Conservation (phyloP, 2,888 invertebrate genomes). For the Torymus tubicola region DNA sequence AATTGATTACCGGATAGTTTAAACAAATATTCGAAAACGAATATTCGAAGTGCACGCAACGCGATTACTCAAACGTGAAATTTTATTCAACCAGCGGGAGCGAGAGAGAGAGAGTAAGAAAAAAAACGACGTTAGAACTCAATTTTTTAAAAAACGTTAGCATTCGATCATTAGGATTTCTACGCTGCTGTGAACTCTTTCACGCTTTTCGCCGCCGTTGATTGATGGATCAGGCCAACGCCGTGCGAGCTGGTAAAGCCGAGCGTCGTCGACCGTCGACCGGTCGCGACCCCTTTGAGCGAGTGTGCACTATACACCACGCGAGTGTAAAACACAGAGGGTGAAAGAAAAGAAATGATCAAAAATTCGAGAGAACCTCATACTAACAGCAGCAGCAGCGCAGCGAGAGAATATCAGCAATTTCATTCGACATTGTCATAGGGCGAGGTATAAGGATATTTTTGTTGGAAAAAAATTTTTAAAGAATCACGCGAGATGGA, state of each 20-base stretch:
- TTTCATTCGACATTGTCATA: constrained; percentile 24
- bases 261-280: too few species aligned
- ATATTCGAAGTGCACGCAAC: too few species aligned
- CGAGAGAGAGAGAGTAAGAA: neutral
- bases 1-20: too few species aligned
- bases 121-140: constrained; percentile 37
- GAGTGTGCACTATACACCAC: constrained; percentile 34
- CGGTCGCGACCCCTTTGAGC: constrained; percentile 66
- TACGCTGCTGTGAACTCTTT: constrained; percentile 73
- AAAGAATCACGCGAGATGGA: constrained; percentile 60
- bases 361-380: constrained; percentile 54
- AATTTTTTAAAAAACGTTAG: constrained; percentile 59
- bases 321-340: constrained; percentile 60
- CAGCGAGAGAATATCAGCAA: constrained; percentile 32
- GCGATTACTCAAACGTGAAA: too few species aligned
- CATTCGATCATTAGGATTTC: constrained; percentile 75
- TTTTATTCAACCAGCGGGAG: too few species aligned
- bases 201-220: constrained; percentile 66
- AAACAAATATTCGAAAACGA: too few species aligned
- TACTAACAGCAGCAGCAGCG: constrained; percentile 55
- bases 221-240: constrained; percentile 71
- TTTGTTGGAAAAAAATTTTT: constrained; percentile 44
- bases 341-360: constrained; percentile 55
- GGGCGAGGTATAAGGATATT: constrained; percentile 15
- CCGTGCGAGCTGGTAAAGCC: too few species aligned